These are phyloP conservation scores for Macroglossus sobrinus DNA, from an alignment of 2,113 vertebrate species.

Conservation along the genomic window DNA sequence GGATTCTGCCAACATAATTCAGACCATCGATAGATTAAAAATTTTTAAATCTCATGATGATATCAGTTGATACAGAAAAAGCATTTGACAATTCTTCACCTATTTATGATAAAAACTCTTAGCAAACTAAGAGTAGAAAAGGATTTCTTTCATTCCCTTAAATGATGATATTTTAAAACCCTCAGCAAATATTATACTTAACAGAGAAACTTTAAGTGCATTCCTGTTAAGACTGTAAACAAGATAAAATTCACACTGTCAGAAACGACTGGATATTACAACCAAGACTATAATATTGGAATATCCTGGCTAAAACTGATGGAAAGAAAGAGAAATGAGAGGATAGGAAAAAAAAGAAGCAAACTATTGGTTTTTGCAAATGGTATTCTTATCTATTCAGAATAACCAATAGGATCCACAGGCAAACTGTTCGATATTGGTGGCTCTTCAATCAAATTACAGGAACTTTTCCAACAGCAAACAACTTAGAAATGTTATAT, in stretches of 20 bases:
- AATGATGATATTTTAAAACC: neutral
- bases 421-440: neutral
- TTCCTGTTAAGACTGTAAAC: conserved; percentile 1
- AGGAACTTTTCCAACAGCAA: neutral
- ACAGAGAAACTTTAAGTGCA: neutral
- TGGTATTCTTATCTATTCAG: neutral
- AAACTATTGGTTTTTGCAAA: neutral
- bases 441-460: neutral
- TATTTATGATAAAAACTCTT: conserved; percentile 23
- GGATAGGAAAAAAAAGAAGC: neutral
- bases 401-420: neutral
- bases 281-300: neutral
- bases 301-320: neutral
- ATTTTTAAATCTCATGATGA: neutral
- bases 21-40: neutral
- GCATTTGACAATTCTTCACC: conserved; percentile 5
- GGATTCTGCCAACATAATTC: conserved; percentile 15
- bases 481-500: neutral
- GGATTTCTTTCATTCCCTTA: neutral
- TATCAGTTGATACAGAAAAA: conserved; percentile 6
- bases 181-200: neutral
- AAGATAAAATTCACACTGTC: neutral
- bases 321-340: neutral
- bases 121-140: conserved; percentile 32
- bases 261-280: neutral